Conservation (phyloP, 2,888 invertebrate genomes). For the Scelioninae gen. 1 region DNA sequence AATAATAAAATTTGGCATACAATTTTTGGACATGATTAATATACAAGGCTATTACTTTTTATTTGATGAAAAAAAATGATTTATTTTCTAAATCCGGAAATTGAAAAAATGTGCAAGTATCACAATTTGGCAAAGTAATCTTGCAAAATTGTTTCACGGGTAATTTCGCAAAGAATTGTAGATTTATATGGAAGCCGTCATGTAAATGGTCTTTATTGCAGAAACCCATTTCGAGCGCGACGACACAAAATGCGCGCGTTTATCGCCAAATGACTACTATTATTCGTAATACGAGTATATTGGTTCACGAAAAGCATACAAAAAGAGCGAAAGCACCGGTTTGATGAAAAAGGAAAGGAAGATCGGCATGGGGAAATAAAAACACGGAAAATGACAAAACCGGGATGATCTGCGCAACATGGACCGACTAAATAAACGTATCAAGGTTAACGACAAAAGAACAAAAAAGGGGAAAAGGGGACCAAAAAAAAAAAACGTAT, state of each 20-base stretch:
- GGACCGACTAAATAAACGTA: slow-evolving; percentile 23
- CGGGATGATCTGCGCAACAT: slow-evolving; percentile 35
- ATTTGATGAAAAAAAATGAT: slow-evolving; percentile 11
- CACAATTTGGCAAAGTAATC: not conserved
- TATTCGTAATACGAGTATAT: slow-evolving; percentile 21
- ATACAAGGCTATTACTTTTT: too few species aligned
- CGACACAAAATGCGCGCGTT: slow-evolving; percentile 16
- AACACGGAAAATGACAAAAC: slow-evolving; percentile 39
- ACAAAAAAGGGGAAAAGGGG: not conserved
- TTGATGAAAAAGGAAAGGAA: slow-evolving; percentile 23
- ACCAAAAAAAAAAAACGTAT: not conserved
- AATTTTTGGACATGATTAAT: too few species aligned
- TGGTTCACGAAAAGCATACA: slow-evolving; percentile 18
- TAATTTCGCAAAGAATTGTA: not conserved
- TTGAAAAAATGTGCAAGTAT: not conserved
- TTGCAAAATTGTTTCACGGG: not conserved
- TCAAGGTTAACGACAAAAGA: slow-evolving; percentile 5
- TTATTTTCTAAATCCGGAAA: too few species aligned
- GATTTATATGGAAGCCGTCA: slow-evolving; percentile 10
- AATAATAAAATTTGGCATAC: too few species aligned
- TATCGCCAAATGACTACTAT: slow-evolving; percentile 16
- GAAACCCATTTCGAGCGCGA: slow-evolving; percentile 12
- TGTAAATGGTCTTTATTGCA: slow-evolving; percentile 11
- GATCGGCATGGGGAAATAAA: not conserved
- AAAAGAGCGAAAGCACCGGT: slow-evolving; percentile 9